Evolutionary conservation across 2,888 invertebrate genomes (phyloP).

Genomic region (Caenorhabditis sp.): DNA sequence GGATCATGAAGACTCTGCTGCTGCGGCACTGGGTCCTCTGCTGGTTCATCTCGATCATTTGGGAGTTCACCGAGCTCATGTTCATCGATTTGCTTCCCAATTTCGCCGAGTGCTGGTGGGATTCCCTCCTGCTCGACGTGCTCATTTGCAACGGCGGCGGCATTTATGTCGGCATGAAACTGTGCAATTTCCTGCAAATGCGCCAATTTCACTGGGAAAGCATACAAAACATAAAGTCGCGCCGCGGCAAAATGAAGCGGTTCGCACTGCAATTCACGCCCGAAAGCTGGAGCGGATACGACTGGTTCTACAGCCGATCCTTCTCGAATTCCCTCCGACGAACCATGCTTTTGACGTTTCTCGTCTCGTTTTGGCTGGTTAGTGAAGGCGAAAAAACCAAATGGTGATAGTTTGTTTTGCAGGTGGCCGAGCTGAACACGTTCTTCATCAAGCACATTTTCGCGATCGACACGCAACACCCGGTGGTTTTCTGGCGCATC

Average conservation of each 20-base stretch:
- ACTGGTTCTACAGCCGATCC: slow-evolving; percentile 45
- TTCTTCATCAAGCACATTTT: slow-evolving; percentile 99
- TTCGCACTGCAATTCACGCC: slow-evolving; percentile 98
- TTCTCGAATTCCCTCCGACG: slow-evolving; percentile 32
- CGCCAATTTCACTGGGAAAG: slow-evolving; percentile 99
- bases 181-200: slow-evolving; percentile 95
- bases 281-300: slow-evolving; percentile 89
- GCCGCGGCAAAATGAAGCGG: slow-evolving; percentile 95
- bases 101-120: slow-evolving; percentile 92
- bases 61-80: slow-evolving; percentile 93
- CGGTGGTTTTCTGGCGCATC: slow-evolving; percentile 87
- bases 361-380: slow-evolving; percentile 72
- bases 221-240: slow-evolving; percentile 94
- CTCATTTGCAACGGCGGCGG: slow-evolving; percentile 96
- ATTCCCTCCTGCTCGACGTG: slow-evolving; percentile 94
- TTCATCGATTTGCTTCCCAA: slow-evolving; percentile 78
- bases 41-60: slow-evolving; percentile 98
- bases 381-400: no score
- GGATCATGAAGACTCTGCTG: slow-evolving; percentile 91
- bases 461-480: slow-evolving; percentile 96
- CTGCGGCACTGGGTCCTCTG: slow-evolving; percentile 95
- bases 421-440: slow-evolving; percentile 95
- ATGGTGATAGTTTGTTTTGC: no score
- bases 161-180: slow-evolving; percentile 93
- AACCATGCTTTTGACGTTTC: slow-evolving; percentile 34